Evolutionary conservation across 2,888 invertebrate species (phyloP).

Genomic region (Epinotia ramella): DNA sequence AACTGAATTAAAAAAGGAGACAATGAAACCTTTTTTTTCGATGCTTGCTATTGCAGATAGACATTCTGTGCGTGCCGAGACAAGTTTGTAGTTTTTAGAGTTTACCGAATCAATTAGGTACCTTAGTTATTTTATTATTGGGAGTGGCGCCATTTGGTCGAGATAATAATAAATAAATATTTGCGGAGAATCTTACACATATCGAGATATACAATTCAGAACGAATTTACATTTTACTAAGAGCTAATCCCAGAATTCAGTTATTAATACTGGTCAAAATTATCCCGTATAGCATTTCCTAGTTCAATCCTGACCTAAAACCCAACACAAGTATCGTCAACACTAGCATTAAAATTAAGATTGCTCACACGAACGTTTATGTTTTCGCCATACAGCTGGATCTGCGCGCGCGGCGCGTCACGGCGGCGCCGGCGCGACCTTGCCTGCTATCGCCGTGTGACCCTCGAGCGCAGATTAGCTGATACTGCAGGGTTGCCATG

Average conservation of each 20-base stretch:
- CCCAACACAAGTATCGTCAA: background rate
- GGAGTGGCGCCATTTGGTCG: background rate
- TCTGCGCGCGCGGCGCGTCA: constrained; percentile 63
- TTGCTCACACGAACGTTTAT: constrained; percentile 17
- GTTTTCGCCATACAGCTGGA: constrained; percentile 40
- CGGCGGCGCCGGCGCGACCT: constrained; percentile 82
- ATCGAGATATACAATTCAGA: background rate
- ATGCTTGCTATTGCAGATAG: background rate
- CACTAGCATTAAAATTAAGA: background rate
- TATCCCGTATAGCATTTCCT: background rate
- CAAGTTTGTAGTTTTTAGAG: background rate
- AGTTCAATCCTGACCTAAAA: background rate
- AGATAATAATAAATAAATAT: background rate
- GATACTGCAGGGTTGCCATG: constrained; percentile 56
- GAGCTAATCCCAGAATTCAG: background rate
- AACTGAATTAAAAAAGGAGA: constrained; percentile 10
- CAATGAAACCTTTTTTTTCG: background rate
- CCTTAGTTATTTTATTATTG: too few relatives aligned
- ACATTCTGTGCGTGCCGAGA: background rate
- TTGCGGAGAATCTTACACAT: too few relatives aligned
- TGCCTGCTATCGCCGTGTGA: constrained; percentile 82
- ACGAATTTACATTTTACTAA: background rate
- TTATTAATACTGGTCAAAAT: background rate
- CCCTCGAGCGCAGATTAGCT: constrained; percentile 78
- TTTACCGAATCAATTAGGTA: background rate